A percentile compares a stretch with the other conserved stretches of the same genome.
phyloP scores from a whole-genome alignment of 2,797 vertebrate genomes.

The Crenuchus spilurus region DNA sequence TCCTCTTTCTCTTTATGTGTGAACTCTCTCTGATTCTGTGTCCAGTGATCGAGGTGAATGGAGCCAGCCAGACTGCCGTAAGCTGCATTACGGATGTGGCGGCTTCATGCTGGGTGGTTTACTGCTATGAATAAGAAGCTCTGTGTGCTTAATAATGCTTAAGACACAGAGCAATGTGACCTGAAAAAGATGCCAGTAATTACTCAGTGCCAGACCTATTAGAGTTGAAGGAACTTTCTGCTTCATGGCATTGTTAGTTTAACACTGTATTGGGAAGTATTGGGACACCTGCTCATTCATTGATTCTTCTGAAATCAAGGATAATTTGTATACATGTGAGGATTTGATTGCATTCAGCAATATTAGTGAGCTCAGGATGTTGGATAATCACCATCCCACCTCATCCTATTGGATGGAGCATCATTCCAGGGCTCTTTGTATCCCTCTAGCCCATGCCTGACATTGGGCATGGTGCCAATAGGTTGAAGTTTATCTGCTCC shows the following conservation, averaged over 20 bases:
- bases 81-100: conserved; percentile 36
- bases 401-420: no score
- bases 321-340: no score
- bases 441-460: no score
- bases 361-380: no score
- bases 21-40: background rate
- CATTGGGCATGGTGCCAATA: no score
- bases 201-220: conserved; percentile 21
- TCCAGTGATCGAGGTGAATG: background rate
- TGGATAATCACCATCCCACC: no score
- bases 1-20: background rate
- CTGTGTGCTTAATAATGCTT: conserved; percentile 42
- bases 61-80: background rate
- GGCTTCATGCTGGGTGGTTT: conserved; percentile 28
- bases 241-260: background rate
- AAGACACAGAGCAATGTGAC: conserved; percentile 62
- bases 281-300: background rate
- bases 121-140: conserved; percentile 41
- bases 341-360: no score
- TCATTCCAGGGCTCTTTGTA: background rate
- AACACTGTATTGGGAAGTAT: background rate
- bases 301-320: no score
- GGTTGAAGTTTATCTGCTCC: no score
- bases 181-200: conserved; percentile 37
- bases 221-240: background rate